These are phyloP conservation scores for Lamprotornis superbus DNA, from an alignment of 2,113 vertebrate genomes.

Conservation along the genomic window DNA sequence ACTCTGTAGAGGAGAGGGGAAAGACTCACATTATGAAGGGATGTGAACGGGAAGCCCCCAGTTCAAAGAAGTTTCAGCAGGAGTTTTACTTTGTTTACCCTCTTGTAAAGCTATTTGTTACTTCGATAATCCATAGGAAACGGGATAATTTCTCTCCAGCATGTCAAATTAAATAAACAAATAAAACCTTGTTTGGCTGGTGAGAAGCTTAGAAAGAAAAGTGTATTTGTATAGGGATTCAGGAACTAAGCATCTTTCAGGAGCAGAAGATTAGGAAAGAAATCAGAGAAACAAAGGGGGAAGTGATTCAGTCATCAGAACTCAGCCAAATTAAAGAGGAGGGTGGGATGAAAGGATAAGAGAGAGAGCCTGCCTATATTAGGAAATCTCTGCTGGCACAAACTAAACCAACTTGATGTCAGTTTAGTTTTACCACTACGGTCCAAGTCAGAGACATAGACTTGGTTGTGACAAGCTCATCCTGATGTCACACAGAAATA, in stretches of 20 bases:
- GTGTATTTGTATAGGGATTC: slow-evolving; percentile 66
- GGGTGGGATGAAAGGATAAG: background rate
- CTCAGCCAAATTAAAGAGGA: slow-evolving; percentile 11
- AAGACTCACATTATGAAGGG: background rate
- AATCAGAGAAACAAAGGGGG: slow-evolving; percentile 55
- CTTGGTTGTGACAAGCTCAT: background rate
- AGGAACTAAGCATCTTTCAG: slow-evolving; percentile 59
- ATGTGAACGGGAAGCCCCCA: background rate
- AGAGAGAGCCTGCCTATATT: slow-evolving; percentile 35
- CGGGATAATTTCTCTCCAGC: slow-evolving; percentile 49
- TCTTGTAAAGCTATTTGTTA: slow-evolving; percentile 65
- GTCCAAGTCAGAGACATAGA: background rate
- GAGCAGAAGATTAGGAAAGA: slow-evolving; percentile 59
- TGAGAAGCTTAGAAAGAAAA: slow-evolving; percentile 58
- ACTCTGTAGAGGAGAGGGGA: background rate
- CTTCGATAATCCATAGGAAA: slow-evolving; percentile 67
- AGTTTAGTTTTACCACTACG: slow-evolving; percentile 14
- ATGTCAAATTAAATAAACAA: slow-evolving; percentile 72
- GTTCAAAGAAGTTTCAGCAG: slow-evolving; percentile 45
- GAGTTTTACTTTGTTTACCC: slow-evolving; percentile 63
- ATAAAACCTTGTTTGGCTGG: slow-evolving; percentile 65
- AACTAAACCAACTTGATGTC: background rate
- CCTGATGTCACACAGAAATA: background rate
- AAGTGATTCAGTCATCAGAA: slow-evolving; percentile 47
- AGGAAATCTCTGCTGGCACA: slow-evolving; percentile 30